These are phyloP conservation scores for Camponotus fellah DNA, from an alignment of 2,888 invertebrate species.

Conservation along the genomic window DNA sequence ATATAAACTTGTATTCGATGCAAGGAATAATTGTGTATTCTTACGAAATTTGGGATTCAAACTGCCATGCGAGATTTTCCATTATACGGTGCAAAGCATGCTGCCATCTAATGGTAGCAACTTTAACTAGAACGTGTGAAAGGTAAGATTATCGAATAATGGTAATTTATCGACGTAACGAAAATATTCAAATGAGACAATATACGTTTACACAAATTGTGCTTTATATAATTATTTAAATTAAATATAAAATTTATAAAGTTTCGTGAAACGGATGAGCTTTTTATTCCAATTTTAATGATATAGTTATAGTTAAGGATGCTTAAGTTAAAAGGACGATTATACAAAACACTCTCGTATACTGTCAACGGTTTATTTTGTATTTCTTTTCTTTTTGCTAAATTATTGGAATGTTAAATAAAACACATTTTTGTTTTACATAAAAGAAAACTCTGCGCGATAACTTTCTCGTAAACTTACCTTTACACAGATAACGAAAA, in stretches of 20 bases:
- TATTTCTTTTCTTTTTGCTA: constrained; percentile 64
- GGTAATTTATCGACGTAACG: neutral
- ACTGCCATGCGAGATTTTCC: neutral
- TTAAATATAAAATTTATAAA: neutral
- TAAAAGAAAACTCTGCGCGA: constrained; percentile 56
- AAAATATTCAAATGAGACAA: neutral
- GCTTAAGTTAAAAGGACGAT: neutral
- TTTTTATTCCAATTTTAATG: neutral
- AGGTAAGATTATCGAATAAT: too few species aligned
- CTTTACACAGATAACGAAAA: constrained; percentile 55
- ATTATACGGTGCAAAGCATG: neutral
- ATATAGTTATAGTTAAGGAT: neutral
- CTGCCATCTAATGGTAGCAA: neutral
- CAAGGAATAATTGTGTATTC: neutral
- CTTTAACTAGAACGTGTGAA: too few species aligned
- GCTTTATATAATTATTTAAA: neutral
- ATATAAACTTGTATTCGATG: neutral
- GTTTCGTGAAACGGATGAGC: too few species aligned
- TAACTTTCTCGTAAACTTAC: constrained; percentile 54
- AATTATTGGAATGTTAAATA: constrained; percentile 78
- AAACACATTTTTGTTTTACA: constrained; percentile 61
- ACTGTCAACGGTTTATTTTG: constrained; percentile 75
- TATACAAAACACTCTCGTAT: constrained; percentile 8
- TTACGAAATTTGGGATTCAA: neutral
- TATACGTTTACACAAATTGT: neutral